Percentiles rank a stretch among this genome's conserved stretches.
phyloP scores from a whole-genome alignment of 1,140 invertebrate genomes.

The Wiebesia pumilae region DNA sequence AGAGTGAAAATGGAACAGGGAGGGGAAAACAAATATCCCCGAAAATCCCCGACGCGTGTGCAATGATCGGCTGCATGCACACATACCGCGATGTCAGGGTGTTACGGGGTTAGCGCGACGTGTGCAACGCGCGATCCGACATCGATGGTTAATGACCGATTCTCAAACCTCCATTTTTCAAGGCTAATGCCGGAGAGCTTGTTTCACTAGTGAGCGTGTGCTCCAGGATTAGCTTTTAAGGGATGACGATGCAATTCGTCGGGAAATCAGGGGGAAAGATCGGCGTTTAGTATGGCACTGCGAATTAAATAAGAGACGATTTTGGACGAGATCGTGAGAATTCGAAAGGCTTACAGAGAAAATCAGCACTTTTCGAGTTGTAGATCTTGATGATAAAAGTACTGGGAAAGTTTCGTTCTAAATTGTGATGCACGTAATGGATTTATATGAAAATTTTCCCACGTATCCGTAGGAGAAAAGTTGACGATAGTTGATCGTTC shows the following conservation, averaged over 20 bases:
- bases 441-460: conserved; percentile 20
- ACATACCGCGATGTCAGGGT: not conserved
- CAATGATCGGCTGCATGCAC: conserved; percentile 9
- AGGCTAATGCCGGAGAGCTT: conserved; percentile 5
- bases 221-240: conserved; percentile 39
- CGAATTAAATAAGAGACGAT: conserved; percentile 20
- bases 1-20: not conserved
- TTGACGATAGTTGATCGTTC: no score
- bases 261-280: not conserved
- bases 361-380: not conserved
- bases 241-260: conserved; percentile 36
- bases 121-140: conserved; percentile 5
- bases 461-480: not conserved
- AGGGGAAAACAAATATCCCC: not conserved
- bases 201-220: not conserved
- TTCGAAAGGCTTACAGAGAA: not conserved
- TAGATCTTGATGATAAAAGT: not conserved
- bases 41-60: conserved; percentile 10
- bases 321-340: not conserved
- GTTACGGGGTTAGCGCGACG: conserved; percentile 17
- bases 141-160: conserved; percentile 36
- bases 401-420: conserved; percentile 13
- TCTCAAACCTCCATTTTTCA: not conserved
- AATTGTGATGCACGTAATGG: not conserved
- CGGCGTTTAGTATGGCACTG: not conserved